Percentiles rank a stretch among this genome's conserved stretches.
These are phyloP conservation scores for Orbicella faveolata DNA, from an alignment of 64 coral and sea anemone species.

Conservation along the genomic window DNA sequence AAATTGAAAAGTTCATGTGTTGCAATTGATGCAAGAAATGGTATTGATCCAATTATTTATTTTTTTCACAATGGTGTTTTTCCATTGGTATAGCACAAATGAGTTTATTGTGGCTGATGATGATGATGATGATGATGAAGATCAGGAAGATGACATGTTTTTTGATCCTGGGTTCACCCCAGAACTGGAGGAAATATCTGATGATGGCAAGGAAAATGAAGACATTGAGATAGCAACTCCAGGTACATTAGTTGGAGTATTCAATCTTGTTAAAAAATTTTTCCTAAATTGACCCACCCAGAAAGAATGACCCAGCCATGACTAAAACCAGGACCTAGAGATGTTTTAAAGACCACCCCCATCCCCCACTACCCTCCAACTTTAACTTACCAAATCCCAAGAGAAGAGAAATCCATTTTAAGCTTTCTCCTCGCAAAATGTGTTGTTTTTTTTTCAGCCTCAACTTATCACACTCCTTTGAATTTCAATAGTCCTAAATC, in stretches of 20 bases:
- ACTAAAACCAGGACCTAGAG: too few species aligned
- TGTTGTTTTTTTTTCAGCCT: neutral
- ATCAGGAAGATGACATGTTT: conserved; percentile 31
- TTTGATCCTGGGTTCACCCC: conserved; percentile 19
- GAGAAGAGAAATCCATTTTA: neutral
- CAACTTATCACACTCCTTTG: neutral
- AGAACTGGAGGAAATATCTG: neutral
- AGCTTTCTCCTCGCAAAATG: neutral
- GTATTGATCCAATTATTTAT: neutral
- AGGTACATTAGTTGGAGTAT: neutral
- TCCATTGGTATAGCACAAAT: neutral
- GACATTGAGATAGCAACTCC: neutral
- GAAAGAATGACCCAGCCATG: too few species aligned
- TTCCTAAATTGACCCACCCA: too few species aligned
- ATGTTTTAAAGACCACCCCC: too few species aligned
- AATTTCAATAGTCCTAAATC: neutral
- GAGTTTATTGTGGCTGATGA: conserved; percentile 56
- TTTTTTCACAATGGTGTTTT: neutral
- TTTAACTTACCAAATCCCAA: neutral
- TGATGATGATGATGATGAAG: conserved; percentile 49
- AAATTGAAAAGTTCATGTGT: too few species aligned
- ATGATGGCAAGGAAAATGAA: conserved; percentile 4
- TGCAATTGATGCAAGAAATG: too few species aligned
- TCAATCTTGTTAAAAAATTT: neutral
- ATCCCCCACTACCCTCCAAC: too few species aligned